Conservation (phyloP, 2,888 invertebrate species). For the Ceraclea dissimilis region DNA sequence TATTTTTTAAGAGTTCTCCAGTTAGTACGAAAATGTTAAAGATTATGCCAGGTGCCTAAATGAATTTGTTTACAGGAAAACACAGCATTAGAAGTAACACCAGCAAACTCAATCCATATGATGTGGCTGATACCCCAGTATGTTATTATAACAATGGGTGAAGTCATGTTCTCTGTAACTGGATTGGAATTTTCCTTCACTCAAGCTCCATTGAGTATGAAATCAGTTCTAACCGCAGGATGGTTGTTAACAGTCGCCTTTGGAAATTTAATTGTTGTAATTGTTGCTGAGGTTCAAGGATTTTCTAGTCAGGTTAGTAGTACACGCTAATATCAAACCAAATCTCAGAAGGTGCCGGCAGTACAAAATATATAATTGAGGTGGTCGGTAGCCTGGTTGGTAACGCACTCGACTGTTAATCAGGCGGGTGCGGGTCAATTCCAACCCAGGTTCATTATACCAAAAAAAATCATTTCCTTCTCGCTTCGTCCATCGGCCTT, state of each 20-base stretch:
- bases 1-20: too few species aligned
- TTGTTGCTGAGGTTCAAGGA: constrained; percentile 72
- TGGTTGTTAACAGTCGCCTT: constrained; percentile 91
- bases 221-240: constrained; percentile 84
- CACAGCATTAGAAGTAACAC: constrained; percentile 36
- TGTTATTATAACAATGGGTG: constrained; percentile 83
- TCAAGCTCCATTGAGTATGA: constrained; percentile 89
- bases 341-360: neutral
- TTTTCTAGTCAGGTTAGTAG: constrained; percentile 64
- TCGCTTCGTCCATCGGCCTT: too few species aligned
- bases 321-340: neutral
- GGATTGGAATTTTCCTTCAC: constrained; percentile 95
- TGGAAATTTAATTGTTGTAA: constrained; percentile 88
- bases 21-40: too few species aligned
- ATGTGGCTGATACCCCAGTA: constrained; percentile 89
- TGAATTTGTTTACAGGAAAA: too few species aligned
- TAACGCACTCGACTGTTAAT: too few species aligned
- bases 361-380: neutral
- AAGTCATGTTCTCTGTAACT: constrained; percentile 94
- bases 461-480: too few species aligned
- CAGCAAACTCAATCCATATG: constrained; percentile 70
- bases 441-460: too few species aligned
- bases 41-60: too few species aligned
- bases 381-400: too few species aligned
- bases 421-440: too few species aligned